These are phyloP conservation scores for Eristalinus sepulchralis DNA, from an alignment of 2,888 invertebrate genomes.

Conservation along the genomic window DNA sequence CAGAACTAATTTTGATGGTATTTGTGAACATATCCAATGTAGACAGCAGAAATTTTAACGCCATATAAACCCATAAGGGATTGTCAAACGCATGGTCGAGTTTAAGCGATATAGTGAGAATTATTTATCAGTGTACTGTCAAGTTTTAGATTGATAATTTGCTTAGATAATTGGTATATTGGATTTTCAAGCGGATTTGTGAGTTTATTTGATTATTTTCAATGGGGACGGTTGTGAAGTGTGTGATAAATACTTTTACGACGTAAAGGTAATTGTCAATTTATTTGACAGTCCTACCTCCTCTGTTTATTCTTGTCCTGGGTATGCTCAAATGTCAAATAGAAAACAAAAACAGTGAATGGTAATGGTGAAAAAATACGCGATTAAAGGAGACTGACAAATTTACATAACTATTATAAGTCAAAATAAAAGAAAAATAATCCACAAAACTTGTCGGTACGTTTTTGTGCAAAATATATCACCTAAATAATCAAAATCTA, in stretches of 20 bases:
- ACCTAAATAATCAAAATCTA: background rate
- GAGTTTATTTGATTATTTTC: background rate
- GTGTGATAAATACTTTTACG: background rate
- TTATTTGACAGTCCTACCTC: slow-evolving; percentile 27
- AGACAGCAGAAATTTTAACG: background rate
- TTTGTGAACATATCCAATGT: background rate
- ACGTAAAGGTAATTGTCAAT: slow-evolving; percentile 47
- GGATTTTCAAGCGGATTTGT: background rate
- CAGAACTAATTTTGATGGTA: background rate
- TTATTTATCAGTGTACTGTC: background rate
- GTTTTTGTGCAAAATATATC: background rate
- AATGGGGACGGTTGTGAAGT: background rate
- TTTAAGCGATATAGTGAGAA: background rate
- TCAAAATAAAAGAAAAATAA: slow-evolving; percentile 36
- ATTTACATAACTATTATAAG: slow-evolving; percentile 68
- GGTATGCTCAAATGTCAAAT: slow-evolving; percentile 59
- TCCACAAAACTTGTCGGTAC: slow-evolving; percentile 10
- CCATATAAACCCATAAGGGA: background rate
- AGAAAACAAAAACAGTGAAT: slow-evolving; percentile 70
- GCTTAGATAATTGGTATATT: background rate
- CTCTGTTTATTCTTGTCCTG: slow-evolving; percentile 8
- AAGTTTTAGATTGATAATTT: background rate
- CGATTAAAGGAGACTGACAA: slow-evolving; percentile 59
- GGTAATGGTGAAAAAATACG: slow-evolving; percentile 63
- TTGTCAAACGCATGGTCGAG: background rate